These are phyloP conservation scores for Cheilosia vulpina DNA, from an alignment of 2,888 invertebrate genomes.

Conservation along the genomic window DNA sequence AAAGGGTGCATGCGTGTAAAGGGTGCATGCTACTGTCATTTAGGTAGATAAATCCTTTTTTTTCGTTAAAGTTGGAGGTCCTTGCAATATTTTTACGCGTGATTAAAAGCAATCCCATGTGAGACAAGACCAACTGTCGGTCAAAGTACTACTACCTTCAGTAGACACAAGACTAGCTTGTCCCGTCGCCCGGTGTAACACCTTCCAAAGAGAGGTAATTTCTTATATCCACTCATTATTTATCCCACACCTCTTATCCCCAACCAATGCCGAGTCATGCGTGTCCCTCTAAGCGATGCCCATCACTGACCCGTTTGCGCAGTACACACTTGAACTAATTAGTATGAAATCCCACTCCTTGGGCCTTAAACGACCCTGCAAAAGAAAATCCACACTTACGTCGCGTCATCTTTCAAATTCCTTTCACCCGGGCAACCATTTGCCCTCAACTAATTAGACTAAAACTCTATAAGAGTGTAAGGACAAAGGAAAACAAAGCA, in stretches of 20 bases:
- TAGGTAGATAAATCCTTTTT: too few species aligned
- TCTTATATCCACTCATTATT: not conserved
- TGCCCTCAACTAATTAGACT: not conserved
- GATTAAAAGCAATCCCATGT: too few species aligned
- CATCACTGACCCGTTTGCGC: not conserved
- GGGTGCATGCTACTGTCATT: too few species aligned
- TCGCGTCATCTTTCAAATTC: not conserved
- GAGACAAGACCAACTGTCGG: too few species aligned
- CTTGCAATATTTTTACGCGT: too few species aligned
- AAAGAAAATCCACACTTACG: constrained; percentile 4
- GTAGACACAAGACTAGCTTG: too few species aligned
- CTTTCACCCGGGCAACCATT: not conserved
- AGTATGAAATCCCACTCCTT: constrained; percentile 12
- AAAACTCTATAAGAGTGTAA: constrained; percentile 14
- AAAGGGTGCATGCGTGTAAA: too few species aligned
- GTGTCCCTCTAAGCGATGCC: not conserved
- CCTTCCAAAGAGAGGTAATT: too few species aligned
- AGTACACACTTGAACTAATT: constrained; percentile 4
- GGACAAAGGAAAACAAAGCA: constrained; percentile 8
- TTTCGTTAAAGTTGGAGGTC: too few species aligned
- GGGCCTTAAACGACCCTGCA: not conserved
- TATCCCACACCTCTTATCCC: not conserved
- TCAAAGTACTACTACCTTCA: too few species aligned
- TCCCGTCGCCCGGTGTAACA: too few species aligned
- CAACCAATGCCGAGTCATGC: not conserved